Base-by-base conservation (phyloP, 2,113 vertebrate species). In the Galeopterus variegatus region DNA sequence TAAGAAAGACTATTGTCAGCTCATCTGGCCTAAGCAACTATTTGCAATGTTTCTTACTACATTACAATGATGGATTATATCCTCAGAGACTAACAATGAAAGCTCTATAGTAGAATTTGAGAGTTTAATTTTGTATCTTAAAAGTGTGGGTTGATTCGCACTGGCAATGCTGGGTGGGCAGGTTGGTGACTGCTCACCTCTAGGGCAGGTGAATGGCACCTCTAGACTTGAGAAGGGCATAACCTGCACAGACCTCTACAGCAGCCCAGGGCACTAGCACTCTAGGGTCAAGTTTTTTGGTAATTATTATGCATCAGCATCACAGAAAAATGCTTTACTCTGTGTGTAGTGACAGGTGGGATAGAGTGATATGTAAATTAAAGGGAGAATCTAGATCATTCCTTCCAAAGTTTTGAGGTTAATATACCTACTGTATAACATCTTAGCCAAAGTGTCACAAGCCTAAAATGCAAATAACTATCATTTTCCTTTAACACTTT, bases 161-260 rank as follows among this genome's bases (percentile, higher is more conserved):
- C 5, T 64, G 26, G 17, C 72, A 60, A 56, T 79, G 33, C 62
- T 72, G 69, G 60, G 11, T 21, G 4, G 5, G 12, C 23, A 81
- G 79, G 65, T 31, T 1, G 6, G 36, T 18, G 41, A 31, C 64
- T 10, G 8, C 4, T 15, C 41, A 17, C 21, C 9, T 50, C 23
- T 7, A 11, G 36, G 52, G 15, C 2, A 7, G 26, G n/a, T 54
- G n/a, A 50, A n/a, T 8, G 3, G n/a, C 8, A 31, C 0, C 4
- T 33, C 8, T 8, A 3, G 56, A 33, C 10, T n/a, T 45, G 56
- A 45, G 14, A 14, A 45, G 19, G n/a, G 21, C 67, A 8, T 36
- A 24, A 19, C 23, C 58, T 62, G 4, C 3, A 13, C 5, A 26
- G 33, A 6, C 1, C 12, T 79, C 14, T 50, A 23, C 5, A 36